These are phyloP conservation scores for Vombatus ursinus DNA, from an alignment of 2,113 vertebrate species.

Conservation along the genomic window DNA sequence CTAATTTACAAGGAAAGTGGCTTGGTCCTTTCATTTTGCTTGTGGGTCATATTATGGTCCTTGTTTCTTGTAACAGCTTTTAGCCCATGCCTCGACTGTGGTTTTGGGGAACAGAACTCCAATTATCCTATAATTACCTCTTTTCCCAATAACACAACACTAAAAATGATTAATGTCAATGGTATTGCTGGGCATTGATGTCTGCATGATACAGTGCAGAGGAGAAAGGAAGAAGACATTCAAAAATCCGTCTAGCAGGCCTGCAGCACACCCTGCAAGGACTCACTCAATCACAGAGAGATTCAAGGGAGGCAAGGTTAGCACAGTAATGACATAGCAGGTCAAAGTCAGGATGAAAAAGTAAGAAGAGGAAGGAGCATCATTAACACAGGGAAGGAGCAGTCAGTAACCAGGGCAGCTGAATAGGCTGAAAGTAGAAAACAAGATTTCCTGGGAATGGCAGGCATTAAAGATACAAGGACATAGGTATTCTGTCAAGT, in stretches of 20 bases:
- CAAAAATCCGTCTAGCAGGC: slow-evolving; percentile 26
- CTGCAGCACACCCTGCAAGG: not conserved
- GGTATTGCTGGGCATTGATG: not conserved
- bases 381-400: not conserved
- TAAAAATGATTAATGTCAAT: slow-evolving; percentile 51
- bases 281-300: not conserved
- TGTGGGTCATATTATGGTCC: not conserved
- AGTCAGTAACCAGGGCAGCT: not conserved
- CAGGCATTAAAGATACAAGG: slow-evolving; percentile 13
- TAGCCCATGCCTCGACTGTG: slow-evolving; percentile 23
- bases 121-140: slow-evolving; percentile 33
- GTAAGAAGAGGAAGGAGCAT: not conserved
- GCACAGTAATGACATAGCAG: not conserved
- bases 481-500: not conserved
- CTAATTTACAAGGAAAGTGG: slow-evolving; percentile 59
- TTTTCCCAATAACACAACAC: not conserved
- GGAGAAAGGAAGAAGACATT: slow-evolving; percentile 3
- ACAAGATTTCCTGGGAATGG: not conserved
- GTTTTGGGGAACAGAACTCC: slow-evolving; percentile 4
- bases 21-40: slow-evolving; percentile 19
- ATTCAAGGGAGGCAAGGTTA: not conserved
- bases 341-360: slow-evolving; percentile 38
- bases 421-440: not conserved
- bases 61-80: slow-evolving; percentile 4
- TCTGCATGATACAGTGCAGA: not conserved